These are phyloP conservation scores for Cosmia trapezina DNA, from an alignment of 2,888 invertebrate species.

Conservation along the genomic window DNA sequence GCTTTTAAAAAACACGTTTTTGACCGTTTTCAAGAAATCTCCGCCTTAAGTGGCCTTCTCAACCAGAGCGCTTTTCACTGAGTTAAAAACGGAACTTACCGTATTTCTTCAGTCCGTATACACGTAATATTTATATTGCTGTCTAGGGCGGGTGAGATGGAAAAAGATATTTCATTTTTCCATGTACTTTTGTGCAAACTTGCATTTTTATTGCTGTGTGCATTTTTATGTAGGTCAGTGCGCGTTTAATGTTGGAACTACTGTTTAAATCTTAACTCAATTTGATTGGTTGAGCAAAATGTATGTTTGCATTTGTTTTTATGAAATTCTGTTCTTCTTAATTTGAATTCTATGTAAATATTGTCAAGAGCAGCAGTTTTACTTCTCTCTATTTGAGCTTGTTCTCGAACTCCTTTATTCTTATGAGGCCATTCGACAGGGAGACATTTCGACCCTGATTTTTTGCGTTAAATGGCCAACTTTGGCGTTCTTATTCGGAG, in stretches of 20 bases:
- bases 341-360: neutral
- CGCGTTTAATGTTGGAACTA: constrained; percentile 13
- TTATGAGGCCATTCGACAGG: too few species aligned
- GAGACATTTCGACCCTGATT: too few species aligned
- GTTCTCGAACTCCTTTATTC: too few species aligned
- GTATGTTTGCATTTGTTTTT: neutral
- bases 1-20: too few species aligned
- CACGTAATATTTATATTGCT: constrained; percentile 49
- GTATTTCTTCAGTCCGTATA: constrained; percentile 46
- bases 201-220: constrained; percentile 12
- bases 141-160: constrained; percentile 26
- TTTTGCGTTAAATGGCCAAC: too few species aligned
- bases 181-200: constrained; percentile 27
- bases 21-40: too few species aligned
- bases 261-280: constrained; percentile 30
- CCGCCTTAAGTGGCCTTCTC: constrained; percentile 60
- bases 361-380: neutral
- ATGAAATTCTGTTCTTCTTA: neutral
- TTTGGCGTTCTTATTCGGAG: too few species aligned
- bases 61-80: constrained; percentile 48
- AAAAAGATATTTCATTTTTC: constrained; percentile 38
- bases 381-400: too few species aligned
- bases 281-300: constrained; percentile 9
- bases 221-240: constrained; percentile 47
- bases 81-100: constrained; percentile 57